Evolutionary conservation across 2,113 vertebrate genomes (phyloP).

Genomic region (Entosphenus tridentatus): DNA sequence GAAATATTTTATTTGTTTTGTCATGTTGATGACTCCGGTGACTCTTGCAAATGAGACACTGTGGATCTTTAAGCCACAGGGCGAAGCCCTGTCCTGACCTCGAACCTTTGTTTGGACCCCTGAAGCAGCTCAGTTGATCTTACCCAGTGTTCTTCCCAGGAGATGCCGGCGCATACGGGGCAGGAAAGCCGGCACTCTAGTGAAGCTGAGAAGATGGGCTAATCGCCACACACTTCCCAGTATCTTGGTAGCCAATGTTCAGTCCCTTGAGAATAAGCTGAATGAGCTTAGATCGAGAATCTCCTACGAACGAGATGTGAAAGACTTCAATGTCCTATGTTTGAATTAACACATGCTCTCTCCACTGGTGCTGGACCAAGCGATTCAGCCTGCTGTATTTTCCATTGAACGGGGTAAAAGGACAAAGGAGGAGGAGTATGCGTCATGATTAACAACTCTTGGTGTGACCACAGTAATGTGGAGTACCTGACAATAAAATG

Average conservation of each 20-base stretch:
- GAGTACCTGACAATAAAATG: background rate
- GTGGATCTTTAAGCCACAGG: too few relatives aligned
- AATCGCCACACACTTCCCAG: background rate
- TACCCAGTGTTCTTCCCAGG: background rate
- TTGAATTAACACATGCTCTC: background rate
- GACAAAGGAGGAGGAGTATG: background rate
- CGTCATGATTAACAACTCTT: background rate
- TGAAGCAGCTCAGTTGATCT: too few relatives aligned
- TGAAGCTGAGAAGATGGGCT: background rate
- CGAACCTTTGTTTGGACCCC: too few relatives aligned
- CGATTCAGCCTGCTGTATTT: background rate
- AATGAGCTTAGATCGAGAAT: background rate
- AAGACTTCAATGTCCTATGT: background rate
- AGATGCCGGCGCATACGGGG: background rate
- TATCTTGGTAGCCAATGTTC: background rate
- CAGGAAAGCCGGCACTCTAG: background rate
- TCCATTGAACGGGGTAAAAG: background rate
- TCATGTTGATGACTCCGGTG: too few relatives aligned
- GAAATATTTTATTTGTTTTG: too few relatives aligned
- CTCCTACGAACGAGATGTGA: background rate
- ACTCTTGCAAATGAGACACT: too few relatives aligned
- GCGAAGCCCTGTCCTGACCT: too few relatives aligned
- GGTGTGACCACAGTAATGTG: background rate
- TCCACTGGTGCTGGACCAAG: background rate
- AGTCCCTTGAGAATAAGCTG: constrained; percentile 3